Evolutionary conservation across 1,140 invertebrate genomes (phyloP), one percentile per base, ranked within the genome.

Genomic region (Lepidurus couesii): DNA sequence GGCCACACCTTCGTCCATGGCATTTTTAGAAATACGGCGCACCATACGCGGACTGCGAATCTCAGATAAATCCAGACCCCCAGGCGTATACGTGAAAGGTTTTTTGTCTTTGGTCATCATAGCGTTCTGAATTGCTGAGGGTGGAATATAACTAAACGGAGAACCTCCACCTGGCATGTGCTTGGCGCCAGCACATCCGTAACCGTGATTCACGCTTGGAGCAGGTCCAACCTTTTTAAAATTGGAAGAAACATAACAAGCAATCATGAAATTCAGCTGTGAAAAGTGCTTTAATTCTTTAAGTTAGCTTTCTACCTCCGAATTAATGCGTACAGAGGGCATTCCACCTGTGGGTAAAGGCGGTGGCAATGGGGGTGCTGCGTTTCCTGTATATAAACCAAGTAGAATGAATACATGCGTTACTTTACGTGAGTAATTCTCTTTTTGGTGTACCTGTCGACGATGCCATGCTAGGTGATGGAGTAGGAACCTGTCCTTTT

Each of bases 71-170:
- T 97, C 94, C 74, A 97, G 88, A 77, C 95, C 95, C 13, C 93
- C 93, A 4, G 95, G 95, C 16, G 95, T 96, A 84, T 97, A 97
- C 3, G 95, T 97, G 84, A 97, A 97, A 1, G 95, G 95, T 84
- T 86, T 80, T 85, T 96, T 97, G 84, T 97, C 95, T 86, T 96
- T 95, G 80, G 92, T 95, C 90, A 95, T 91, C 93, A 97, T 95
- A 7, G 95, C 94, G 83, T 95, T 95, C 83, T 96, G 93, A 43
- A 97, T 92, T 75, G 93, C 94, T 73, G 92, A 90, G 78, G 95
- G 95, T 74, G 95, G 93, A 83, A 79, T 80, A 13, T 81, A 80
- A 79, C 80, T 80, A 78, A 79, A 80, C 21, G 81, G 81, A 7
- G 65, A 78, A 16, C 76, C 77, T 11, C 80, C 76, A 43, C 79